Base-by-base conservation (phyloP, 2,113 vertebrate genomes). In the Hylia prasina region DNA sequence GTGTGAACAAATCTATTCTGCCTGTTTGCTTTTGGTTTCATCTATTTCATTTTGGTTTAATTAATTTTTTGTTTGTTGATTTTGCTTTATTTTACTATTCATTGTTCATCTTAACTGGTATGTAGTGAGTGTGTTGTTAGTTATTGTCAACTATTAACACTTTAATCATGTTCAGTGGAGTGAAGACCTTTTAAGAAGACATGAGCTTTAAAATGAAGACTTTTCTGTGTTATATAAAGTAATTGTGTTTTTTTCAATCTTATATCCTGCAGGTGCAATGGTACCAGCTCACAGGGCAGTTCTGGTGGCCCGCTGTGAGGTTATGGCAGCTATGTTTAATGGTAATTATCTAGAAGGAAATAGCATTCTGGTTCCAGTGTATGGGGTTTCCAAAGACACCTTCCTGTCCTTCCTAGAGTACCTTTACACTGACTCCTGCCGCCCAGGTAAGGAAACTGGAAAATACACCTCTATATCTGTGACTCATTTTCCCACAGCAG, bases 321-420 rank as follows among this genome's bases (percentile, higher is more conserved):
- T 99, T 81, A 99, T 99, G 99, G 99, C 99, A 9, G 99, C 99
- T 94, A 99, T 99, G 99, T 99, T 99, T 95, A 99, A 99, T 35
- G 99, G 99, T 24, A 99, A 99, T 91, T 99, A 99, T 37, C 98
- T 99, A 33, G 99, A 99, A 98, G 98, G 99, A 31, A 98, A 98
- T 48, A 99, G 98, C 48, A 70, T 99, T 82, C 98, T 99, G 95
- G 98, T 99, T 96, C 99, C 99, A 48, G 99, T 99, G 65, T 98
- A 99, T 5, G 99, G 99, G 1, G 98, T 99, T 94, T 99, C 99
- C 94, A 99, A 99, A 50, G 99, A 99, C 88, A 99, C 99, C 70
- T 99, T 99, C 97, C 98, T 99, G 61, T 99, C 98, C 7, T 99
- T 99, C 97, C 97, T 99, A 60, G 99, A 99, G 90, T 99, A 99